Base-by-base conservation (phyloP, 2,113 vertebrate genomes). In the Cygnus atratus region DNA sequence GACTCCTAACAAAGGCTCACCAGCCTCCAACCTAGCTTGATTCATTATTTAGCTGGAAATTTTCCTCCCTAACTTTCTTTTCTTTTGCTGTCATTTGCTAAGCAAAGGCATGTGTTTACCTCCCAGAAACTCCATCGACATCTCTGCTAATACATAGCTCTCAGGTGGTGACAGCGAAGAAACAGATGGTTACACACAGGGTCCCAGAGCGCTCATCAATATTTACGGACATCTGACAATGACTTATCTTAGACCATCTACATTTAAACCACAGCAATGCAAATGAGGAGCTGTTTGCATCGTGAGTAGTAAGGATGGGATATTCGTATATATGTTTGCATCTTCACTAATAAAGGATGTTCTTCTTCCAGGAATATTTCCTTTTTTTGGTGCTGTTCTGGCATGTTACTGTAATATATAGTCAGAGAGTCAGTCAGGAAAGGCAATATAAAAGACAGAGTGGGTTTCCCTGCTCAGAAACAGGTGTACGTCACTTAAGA, bases 21-120 rank as follows among this genome's bases (percentile, higher is more conserved):
- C 86, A 79, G 61, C 75, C 37, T 81, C 61, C 61, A 92, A 12
- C 39, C 57, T 48, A 39, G 26, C 35, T 90, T 4, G 1, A 92
- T 94, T 86, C 83, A 92, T 97, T 96, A 94, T 90, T 95, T 70
- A 93, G 87, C 65, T 33, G 50, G 52, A 90, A 94, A 82, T 84
- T 72, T 78, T 94, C 61, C 78, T 92, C 33, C 39, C 9, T 80
- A 71, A 66, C 44, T 80, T 92, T 81, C 73, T 92, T 89, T 87
- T 67, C 78, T 92, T 84, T 59, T 39, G 65, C 57, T 94, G 83
- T 84, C 77, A 79, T 17, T 71, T 29, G 31, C 80, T 71, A 75
- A 84, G 80, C 68, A 82, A 84, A 94, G 26, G 59, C 63, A 78
- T 59, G 68, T 8, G 31, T 84, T 90, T 94, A 11, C 22, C 31